These are phyloP conservation scores for Mallateleia sp. DNA, from an alignment of 2,888 invertebrate species.

Conservation along the genomic window DNA sequence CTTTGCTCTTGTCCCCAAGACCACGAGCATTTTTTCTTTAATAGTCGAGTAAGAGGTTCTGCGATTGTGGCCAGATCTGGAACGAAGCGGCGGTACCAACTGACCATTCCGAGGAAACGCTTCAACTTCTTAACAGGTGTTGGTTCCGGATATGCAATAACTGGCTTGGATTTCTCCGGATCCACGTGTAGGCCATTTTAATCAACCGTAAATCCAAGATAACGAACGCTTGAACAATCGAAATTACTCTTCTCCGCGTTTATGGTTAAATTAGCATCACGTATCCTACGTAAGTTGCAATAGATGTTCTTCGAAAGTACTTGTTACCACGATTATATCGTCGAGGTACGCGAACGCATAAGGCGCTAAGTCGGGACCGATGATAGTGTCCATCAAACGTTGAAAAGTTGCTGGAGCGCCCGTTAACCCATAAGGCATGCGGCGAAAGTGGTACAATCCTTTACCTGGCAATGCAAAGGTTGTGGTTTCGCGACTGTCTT, in stretches of 20 bases:
- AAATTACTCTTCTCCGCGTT: slow-evolving; percentile 66
- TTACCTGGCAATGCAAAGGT: slow-evolving; percentile 63
- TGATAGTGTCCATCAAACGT: slow-evolving; percentile 55
- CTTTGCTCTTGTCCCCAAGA: background rate
- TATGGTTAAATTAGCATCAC: slow-evolving; percentile 34
- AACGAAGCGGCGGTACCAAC: too few species aligned
- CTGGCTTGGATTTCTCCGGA: slow-evolving; percentile 43
- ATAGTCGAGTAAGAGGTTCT: background rate
- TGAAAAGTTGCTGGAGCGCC: too few species aligned
- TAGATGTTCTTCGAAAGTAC: slow-evolving; percentile 65
- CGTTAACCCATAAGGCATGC: too few species aligned
- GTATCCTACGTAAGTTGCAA: too few species aligned
- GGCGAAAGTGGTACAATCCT: slow-evolving; percentile 63
- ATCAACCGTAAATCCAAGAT: slow-evolving; percentile 60
- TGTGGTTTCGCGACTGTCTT: slow-evolving; percentile 67
- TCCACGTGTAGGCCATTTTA: slow-evolving; percentile 50
- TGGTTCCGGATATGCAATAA: slow-evolving; percentile 49
- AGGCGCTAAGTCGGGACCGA: slow-evolving; percentile 56
- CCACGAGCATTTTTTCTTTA: background rate
- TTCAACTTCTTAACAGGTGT: slow-evolving; percentile 58
- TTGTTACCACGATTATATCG: too few species aligned
- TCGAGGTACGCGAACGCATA: slow-evolving; percentile 65
- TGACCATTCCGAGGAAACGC: too few species aligned
- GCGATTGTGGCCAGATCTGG: slow-evolving; percentile 15
- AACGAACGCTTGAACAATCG: slow-evolving; percentile 19